Conservation (phyloP, 2,888 invertebrate species). For the Drosophila glabriapex region DNA sequence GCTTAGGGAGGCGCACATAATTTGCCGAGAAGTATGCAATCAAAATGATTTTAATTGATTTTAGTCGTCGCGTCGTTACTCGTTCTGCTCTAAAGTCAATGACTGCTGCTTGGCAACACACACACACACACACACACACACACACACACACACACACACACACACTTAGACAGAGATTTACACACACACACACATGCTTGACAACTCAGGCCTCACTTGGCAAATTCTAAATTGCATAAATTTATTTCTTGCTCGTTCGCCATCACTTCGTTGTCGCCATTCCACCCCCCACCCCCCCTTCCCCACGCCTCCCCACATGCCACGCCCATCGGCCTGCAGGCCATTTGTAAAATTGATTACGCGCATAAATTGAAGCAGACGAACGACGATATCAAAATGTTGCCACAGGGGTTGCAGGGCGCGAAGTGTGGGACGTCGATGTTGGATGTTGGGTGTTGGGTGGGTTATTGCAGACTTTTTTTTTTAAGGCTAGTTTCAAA, state of each 20-base stretch:
- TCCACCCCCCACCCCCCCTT: background rate
- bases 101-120: conserved; percentile 50
- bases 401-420: conserved; percentile 50
- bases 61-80: conserved; percentile 55
- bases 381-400: conserved; percentile 58
- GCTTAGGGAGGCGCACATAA: conserved; percentile 48
- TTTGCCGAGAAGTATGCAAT: conserved; percentile 68
- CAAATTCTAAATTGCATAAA: conserved; percentile 80
- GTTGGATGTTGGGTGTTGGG: background rate
- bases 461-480: conserved; percentile 28
- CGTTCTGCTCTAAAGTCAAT: conserved; percentile 66
- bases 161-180: conserved; percentile 1
- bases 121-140: conserved; percentile 24
- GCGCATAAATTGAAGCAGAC: conserved; percentile 82
- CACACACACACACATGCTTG: conserved; percentile 23
- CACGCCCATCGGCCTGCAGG: conserved; percentile 61
- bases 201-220: conserved; percentile 46
- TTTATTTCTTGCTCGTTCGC: conserved; percentile 62
- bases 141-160: conserved; percentile 15
- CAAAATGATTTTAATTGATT: conserved; percentile 81
- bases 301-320: background rate
- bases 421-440: background rate
- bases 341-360: conserved; percentile 82
- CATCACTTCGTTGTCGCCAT: conserved; percentile 6
- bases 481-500: conserved; percentile 50